Evolutionary conservation across 2,113 vertebrate genomes (phyloP).

Genomic region (Prinia subflava): DNA sequence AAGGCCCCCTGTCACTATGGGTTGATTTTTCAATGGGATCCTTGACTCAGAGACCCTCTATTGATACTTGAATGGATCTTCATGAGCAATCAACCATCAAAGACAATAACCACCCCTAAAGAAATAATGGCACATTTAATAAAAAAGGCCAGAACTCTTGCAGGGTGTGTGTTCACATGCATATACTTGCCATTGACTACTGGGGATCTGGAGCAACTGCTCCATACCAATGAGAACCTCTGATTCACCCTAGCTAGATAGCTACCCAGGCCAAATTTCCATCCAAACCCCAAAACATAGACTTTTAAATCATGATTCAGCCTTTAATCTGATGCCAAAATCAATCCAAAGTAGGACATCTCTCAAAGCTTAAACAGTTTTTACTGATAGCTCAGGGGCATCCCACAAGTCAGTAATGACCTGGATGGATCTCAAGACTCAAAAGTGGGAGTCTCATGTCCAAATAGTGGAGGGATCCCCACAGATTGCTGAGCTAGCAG

Average conservation of each 20-base stretch:
- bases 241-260: neutral
- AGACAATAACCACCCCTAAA: neutral
- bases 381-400: neutral
- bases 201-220: neutral
- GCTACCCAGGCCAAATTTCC: neutral
- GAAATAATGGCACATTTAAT: neutral
- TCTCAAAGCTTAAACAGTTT: neutral
- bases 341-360: neutral
- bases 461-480: neutral
- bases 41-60: neutral
- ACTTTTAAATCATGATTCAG: rapidly evolving
- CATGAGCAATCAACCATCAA: neutral
- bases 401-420: neutral
- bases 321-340: neutral
- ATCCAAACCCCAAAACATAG: neutral
- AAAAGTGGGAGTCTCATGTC: neutral
- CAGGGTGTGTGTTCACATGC: neutral
- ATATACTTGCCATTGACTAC: neutral
- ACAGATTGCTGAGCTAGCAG: neutral
- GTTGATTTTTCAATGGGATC: too few relatives aligned
- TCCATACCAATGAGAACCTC: neutral
- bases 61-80: neutral
- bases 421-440: neutral
- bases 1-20: too few relatives aligned
- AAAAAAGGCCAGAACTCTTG: neutral